Evolutionary conservation across 2,797 vertebrate species (phyloP).

Genomic region (Typhlichthys eigenmanni): DNA sequence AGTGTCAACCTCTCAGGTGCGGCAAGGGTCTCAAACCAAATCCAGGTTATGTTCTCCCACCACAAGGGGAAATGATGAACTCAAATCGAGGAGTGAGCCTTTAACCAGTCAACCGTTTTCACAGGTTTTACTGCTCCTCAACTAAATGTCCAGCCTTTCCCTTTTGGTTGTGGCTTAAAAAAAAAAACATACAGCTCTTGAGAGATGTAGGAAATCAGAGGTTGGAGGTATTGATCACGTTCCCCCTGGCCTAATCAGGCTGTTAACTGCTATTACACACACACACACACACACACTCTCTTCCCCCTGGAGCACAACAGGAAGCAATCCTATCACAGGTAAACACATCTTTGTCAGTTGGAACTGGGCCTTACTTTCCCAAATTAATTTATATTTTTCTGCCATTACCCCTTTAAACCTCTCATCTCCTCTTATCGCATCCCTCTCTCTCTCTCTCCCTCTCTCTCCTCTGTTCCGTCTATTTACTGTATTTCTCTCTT

Average conservation of each 20-base stretch:
- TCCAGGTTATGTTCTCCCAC: too few species aligned
- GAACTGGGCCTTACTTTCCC: constrained; percentile 4
- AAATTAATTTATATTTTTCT: constrained; percentile 12
- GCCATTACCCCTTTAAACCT: neutral
- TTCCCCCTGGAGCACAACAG: constrained; percentile 5
- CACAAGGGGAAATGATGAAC: too few species aligned
- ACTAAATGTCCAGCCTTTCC: too few species aligned
- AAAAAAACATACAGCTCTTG: too few species aligned
- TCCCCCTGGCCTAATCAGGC: constrained; percentile 32
- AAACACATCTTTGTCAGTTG: constrained; percentile 13
- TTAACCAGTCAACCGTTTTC: too few species aligned
- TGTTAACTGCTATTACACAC: constrained; percentile 12
- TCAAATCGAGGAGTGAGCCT: too few species aligned
- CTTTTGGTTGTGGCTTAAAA: too few species aligned
- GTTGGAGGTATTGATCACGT: constrained; percentile 41
- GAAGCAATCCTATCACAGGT: constrained; percentile 26
- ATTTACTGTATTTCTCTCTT: constrained; percentile 30
- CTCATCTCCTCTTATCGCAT: too few species aligned
- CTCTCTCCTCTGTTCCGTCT: neutral
- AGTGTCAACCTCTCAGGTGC: too few species aligned
- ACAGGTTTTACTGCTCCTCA: too few species aligned
- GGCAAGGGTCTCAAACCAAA: too few species aligned
- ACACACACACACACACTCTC: neutral
- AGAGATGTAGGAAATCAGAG: constrained; percentile 14
- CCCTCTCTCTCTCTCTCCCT: constrained; percentile 8